Evolutionary conservation across 30 jellyfish, hydroid and myxozoan genomes (phyloP).

Genomic region (Pelagia noctiluca): DNA sequence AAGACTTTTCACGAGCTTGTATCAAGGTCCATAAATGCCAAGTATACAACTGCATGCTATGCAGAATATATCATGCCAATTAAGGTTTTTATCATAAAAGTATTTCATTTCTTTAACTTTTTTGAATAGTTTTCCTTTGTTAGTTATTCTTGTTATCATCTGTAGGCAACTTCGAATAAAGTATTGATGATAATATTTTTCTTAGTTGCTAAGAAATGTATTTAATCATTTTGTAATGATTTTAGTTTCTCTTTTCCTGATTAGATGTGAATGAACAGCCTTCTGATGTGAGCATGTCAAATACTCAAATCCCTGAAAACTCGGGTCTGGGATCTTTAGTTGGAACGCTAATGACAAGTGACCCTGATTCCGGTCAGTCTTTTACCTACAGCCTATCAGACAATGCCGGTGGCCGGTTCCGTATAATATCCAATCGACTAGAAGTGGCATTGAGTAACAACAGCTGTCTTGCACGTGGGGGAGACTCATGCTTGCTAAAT

Average conservation of each 20-base stretch:
- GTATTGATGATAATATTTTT: no score
- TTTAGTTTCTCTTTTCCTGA: background rate
- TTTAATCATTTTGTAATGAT: background rate
- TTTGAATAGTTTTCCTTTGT: no score
- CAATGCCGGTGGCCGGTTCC: slow-evolving; percentile 73
- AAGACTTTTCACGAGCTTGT: no score
- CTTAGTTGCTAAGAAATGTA: background rate
- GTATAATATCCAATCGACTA: slow-evolving; percentile 42
- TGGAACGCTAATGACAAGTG: slow-evolving; percentile 56
- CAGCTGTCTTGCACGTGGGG: slow-evolving; percentile 72
- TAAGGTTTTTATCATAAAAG: no score
- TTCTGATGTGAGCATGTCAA: slow-evolving; percentile 33
- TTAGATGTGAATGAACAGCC: slow-evolving; percentile 91
- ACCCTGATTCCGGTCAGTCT: slow-evolving; percentile 78
- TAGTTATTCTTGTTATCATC: no score
- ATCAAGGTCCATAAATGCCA: no score
- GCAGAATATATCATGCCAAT: no score
- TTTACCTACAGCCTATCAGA: slow-evolving; percentile 62
- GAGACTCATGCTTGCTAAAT: slow-evolving; percentile 68
- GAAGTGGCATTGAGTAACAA: slow-evolving; percentile 75
- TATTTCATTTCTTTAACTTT: no score
- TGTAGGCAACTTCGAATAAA: no score
- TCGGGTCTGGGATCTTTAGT: slow-evolving; percentile 66
- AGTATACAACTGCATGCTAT: no score
- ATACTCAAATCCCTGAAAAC: slow-evolving; percentile 61